These are phyloP conservation scores for Guaruba guarouba DNA, from an alignment of 2,113 vertebrate genomes.

Conservation along the genomic window DNA sequence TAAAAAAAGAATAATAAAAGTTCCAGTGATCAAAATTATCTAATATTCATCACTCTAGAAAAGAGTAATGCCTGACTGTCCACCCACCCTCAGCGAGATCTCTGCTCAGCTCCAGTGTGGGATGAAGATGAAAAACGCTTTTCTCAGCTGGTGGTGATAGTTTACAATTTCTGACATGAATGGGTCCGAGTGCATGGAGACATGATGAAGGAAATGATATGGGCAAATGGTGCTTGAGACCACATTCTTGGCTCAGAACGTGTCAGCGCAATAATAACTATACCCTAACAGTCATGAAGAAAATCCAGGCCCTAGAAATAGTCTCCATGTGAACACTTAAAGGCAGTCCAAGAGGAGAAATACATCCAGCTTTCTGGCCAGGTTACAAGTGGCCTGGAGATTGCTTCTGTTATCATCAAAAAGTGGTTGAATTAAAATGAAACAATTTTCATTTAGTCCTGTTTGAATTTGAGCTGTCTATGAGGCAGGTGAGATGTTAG, in stretches of 20 bases:
- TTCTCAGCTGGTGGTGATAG: neutral
- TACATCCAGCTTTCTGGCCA: neutral
- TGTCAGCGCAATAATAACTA: neutral
- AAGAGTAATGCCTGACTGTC: neutral
- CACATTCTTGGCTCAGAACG: neutral
- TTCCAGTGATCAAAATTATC: neutral
- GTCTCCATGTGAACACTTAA: neutral
- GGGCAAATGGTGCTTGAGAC: neutral
- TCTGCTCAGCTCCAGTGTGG: neutral
- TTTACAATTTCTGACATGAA: neutral
- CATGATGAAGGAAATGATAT: neutral
- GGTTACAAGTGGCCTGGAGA: neutral
- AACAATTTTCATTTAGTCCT: neutral
- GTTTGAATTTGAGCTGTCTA: neutral
- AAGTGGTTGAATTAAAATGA: neutral
- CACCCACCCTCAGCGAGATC: neutral
- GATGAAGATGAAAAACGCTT: neutral
- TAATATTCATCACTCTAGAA: neutral
- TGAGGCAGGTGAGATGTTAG: neutral
- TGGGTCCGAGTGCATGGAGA: neutral
- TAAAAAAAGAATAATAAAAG: neutral
- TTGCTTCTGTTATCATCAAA: neutral
- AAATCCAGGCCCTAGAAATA: neutral
- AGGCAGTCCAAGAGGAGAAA: neutral
- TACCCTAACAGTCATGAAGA: neutral